Conservation (phyloP, 2,113 vertebrate species). For the Okapia johnstoni region DNA sequence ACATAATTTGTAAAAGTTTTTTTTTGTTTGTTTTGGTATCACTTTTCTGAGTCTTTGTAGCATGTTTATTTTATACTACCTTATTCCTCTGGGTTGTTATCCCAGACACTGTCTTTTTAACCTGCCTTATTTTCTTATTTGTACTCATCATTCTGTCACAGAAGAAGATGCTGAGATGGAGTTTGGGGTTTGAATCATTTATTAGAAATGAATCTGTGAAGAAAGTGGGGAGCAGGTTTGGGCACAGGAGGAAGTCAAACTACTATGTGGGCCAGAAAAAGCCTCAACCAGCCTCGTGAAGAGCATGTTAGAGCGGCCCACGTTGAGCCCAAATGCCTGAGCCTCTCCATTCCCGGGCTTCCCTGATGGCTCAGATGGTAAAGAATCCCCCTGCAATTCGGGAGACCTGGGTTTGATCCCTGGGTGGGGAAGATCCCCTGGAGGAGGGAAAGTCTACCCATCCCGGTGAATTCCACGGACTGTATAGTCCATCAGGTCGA, state of each 20-base stretch:
- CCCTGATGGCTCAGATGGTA: not conserved
- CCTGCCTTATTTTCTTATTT: not conserved
- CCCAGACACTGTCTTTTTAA: not conserved
- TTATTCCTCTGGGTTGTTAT: not conserved
- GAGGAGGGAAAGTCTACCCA: not conserved
- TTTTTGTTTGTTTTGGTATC: not conserved
- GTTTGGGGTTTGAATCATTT: not conserved
- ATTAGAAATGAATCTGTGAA: not conserved
- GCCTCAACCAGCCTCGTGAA: accelerated
- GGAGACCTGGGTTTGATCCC: accelerated
- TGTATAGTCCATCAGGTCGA: not conserved
- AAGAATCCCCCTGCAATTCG: not conserved
- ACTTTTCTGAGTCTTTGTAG: not conserved
- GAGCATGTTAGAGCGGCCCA: not conserved
- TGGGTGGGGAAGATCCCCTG: not conserved
- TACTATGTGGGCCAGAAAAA: not conserved
- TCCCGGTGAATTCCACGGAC: not conserved
- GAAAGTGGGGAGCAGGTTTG: not conserved
- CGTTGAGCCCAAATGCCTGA: not conserved
- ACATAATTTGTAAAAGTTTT: not conserved
- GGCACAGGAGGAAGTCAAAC: not conserved
- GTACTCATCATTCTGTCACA: not conserved
- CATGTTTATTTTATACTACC: not conserved
- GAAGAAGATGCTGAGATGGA: not conserved
- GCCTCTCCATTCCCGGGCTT: not conserved